Evolutionary conservation across 2,888 invertebrate genomes (phyloP).

Genomic region (Xylocampa areola): DNA sequence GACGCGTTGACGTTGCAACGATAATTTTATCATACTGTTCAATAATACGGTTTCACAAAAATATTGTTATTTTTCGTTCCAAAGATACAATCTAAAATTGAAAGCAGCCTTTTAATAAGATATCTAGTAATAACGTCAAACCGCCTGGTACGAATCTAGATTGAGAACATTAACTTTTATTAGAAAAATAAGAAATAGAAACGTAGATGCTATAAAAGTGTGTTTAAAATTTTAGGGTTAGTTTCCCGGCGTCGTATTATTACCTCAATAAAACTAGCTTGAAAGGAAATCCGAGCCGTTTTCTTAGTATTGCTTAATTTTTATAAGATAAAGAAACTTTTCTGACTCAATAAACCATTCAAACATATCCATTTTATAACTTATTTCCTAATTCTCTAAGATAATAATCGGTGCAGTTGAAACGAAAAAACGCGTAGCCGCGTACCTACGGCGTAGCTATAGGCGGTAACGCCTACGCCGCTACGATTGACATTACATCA

Average conservation of each 20-base stretch:
- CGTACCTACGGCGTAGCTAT: slow-evolving; percentile 43
- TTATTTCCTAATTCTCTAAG: no score
- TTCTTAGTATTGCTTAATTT: slow-evolving; percentile 47
- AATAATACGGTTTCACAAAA: background rate
- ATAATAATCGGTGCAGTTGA: no score
- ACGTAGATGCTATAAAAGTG: slow-evolving; percentile 48
- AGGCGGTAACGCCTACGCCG: background rate
- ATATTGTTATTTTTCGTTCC: background rate
- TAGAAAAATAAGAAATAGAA: slow-evolving; percentile 44
- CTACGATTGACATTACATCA: background rate
- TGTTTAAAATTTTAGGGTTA: slow-evolving; percentile 42
- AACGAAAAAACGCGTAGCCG: background rate
- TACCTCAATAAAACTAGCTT: slow-evolving; percentile 34
- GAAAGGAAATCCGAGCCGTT: slow-evolving; percentile 7
- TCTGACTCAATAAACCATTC: background rate
- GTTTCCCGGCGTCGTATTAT: slow-evolving; percentile 24
- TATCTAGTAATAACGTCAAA: slow-evolving; percentile 20
- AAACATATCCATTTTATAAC: background rate
- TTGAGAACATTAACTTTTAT: slow-evolving; percentile 36
- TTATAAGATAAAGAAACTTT: slow-evolving; percentile 7
- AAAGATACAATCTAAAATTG: slow-evolving; percentile 7
- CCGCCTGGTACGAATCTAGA: slow-evolving; percentile 52
- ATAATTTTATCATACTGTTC: no score
- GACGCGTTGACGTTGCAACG: no score
- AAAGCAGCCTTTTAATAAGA: background rate